Percentiles rank a stretch among this genome's conserved stretches.
phyloP scores from a whole-genome alignment of 2,113 vertebrate species.

The Sinocyclocheilus anophthalmus region DNA sequence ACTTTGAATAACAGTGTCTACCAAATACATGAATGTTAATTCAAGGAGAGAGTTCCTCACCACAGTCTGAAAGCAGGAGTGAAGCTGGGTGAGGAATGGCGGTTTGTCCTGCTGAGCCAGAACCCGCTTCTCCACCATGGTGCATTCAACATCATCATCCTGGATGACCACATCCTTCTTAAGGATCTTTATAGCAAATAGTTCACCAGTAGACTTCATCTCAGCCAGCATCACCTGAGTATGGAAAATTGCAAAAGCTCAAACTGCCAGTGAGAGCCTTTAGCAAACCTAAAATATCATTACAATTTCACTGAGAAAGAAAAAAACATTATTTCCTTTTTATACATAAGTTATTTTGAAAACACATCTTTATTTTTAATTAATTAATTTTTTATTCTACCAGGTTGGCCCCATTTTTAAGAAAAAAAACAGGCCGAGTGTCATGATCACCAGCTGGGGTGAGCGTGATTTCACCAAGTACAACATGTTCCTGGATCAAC shows the following conservation, averaged over 20 bases:
- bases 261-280: not conserved
- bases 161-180: no score
- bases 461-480: no score
- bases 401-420: no score
- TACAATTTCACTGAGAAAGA: not conserved
- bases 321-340: not conserved
- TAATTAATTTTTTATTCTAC: not conserved
- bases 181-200: conserved; percentile 4
- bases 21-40: conserved; percentile 85
- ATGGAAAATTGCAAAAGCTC: not conserved
- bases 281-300: not conserved
- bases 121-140: no score
- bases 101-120: no score
- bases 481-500: no score
- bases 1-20: conserved; percentile 73
- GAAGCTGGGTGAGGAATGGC: no score
- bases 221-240: conserved; percentile 92
- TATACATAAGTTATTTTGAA: not conserved
- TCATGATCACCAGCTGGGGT: no score
- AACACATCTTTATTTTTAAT: not conserved
- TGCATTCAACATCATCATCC: no score
- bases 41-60: conserved; percentile 85
- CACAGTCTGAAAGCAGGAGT: conserved; percentile 29
- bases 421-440: not conserved
- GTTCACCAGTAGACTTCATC: conserved; percentile 77